Conservation (phyloP, 2,113 vertebrate species). For the Arizona elegans region DNA sequence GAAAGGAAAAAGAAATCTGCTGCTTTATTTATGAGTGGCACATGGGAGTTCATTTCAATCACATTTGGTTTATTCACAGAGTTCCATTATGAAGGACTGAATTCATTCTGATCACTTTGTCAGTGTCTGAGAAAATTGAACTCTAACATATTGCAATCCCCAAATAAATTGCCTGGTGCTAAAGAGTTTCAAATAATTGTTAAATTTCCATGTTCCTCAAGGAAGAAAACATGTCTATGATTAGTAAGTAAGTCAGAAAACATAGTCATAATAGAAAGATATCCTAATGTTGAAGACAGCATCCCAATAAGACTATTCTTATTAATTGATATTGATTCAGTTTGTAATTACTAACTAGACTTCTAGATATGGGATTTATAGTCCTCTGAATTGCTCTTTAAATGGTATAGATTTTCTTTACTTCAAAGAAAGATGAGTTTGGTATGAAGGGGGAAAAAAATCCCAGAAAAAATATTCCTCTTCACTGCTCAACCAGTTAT, state of each 20-base stretch:
- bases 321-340: slow-evolving; percentile 55
- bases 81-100: slow-evolving; percentile 72
- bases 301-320: slow-evolving; percentile 31
- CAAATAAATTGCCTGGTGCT: slow-evolving; percentile 75
- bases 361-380: slow-evolving; percentile 40
- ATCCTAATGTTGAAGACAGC: slow-evolving; percentile 41
- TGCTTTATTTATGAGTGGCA: slow-evolving; percentile 58
- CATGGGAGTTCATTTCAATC: slow-evolving; percentile 72
- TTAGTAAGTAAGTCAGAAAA: slow-evolving; percentile 68
- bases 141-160: slow-evolving; percentile 74
- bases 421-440: slow-evolving; percentile 31
- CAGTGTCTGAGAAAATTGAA: slow-evolving; percentile 75
- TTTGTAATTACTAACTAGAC: slow-evolving; percentile 49
- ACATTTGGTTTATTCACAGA: slow-evolving; percentile 73
- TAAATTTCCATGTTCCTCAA: slow-evolving; percentile 70
- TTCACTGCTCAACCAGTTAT: slow-evolving; percentile 48
- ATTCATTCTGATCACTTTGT: slow-evolving; percentile 77
- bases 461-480: slow-evolving; percentile 34
- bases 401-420: slow-evolving; percentile 30
- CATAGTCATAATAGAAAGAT: slow-evolving; percentile 11
- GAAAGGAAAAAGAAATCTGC: slow-evolving; percentile 7
- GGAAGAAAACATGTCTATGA: slow-evolving; percentile 70
- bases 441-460: slow-evolving; percentile 40
- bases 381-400: slow-evolving; percentile 42
- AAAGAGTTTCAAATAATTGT: slow-evolving; percentile 74